A percentile compares a stretch with the other conserved stretches of the same genome.
Conservation (phyloP, 1,140 invertebrate genomes). For the Drosophila ambigua region DNA sequence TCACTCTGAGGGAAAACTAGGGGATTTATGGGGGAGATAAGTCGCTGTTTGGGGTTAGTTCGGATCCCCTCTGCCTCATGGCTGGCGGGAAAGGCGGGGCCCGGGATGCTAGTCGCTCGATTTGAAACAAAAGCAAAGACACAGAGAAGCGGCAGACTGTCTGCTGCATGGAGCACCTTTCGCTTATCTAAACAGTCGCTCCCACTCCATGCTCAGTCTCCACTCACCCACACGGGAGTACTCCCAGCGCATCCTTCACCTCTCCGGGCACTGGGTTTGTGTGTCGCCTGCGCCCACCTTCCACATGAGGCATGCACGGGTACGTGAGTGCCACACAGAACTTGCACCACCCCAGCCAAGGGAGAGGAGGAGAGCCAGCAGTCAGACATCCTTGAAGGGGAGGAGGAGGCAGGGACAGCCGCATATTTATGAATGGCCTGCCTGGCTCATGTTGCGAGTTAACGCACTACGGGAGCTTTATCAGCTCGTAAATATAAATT, state of each 20-base stretch:
- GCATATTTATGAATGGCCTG: slow-evolving; percentile 64
- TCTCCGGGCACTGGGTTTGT: slow-evolving; percentile 50
- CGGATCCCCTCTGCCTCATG: slow-evolving; percentile 8
- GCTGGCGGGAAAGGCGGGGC: background rate
- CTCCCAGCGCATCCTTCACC: slow-evolving; percentile 14
- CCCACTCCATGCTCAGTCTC: background rate
- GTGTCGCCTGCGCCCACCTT: slow-evolving; percentile 39
- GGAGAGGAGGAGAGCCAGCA: slow-evolving; percentile 1
- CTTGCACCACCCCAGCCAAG: slow-evolving; percentile 40
- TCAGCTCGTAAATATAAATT: slow-evolving; percentile 83
- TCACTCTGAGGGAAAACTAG: slow-evolving; percentile 1
- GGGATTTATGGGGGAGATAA: slow-evolving; percentile 8
- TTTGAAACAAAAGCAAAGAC: slow-evolving; percentile 43
- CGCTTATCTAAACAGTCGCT: slow-evolving; percentile 58
- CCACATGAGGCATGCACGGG: slow-evolving; percentile 35
- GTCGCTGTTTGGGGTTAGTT: slow-evolving; percentile 31
- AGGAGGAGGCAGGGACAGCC: slow-evolving; percentile 12
- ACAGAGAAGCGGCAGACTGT: slow-evolving; percentile 25
- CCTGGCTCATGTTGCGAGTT: slow-evolving; percentile 57
- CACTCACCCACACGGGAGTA: slow-evolving; percentile 1
- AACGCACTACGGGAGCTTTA: slow-evolving; percentile 68
- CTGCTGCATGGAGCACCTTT: slow-evolving; percentile 37
- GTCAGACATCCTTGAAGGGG: slow-evolving; percentile 9
- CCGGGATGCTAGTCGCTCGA: slow-evolving; percentile 1
- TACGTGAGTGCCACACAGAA: slow-evolving; percentile 61